Conservation (phyloP, 2,113 vertebrate species). For the Romanogobio albipinnatus region DNA sequence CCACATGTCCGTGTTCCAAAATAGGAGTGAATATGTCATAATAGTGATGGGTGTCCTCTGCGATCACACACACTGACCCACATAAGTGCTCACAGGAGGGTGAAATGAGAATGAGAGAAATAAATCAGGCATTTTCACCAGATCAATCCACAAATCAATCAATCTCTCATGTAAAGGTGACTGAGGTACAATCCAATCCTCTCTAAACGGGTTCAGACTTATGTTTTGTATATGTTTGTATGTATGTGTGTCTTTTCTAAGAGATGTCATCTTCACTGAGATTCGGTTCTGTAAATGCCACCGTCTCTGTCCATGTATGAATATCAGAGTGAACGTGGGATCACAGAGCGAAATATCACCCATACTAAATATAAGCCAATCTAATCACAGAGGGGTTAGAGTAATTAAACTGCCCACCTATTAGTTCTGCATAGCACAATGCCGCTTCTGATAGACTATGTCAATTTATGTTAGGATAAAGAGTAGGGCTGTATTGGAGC, state of each 20-base stretch:
- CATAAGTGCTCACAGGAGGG: constrained; percentile 32
- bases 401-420: constrained; percentile 20
- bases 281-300: constrained; percentile 2
- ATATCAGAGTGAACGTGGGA: constrained; percentile 23
- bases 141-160: constrained; percentile 36
- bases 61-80: constrained; percentile 18
- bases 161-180: not conserved
- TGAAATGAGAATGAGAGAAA: constrained; percentile 34
- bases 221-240: not conserved
- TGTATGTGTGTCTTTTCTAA: not conserved
- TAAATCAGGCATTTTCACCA: constrained; percentile 2
- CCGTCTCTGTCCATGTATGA: constrained; percentile 8
- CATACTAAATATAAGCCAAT: constrained; percentile 23
- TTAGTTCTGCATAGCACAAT: constrained; percentile 11
- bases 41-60: constrained; percentile 43
- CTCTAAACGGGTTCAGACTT: not conserved
- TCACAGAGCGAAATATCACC: constrained; percentile 34
- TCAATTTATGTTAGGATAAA: constrained; percentile 5
- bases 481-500: not conserved
- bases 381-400: constrained; percentile 12
- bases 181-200: not conserved
- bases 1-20: constrained; percentile 10
- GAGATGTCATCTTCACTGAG: not conserved
- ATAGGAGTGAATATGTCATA: constrained; percentile 40
- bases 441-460: not conserved